Evolutionary conservation across 2,113 vertebrate species (phyloP).

Genomic region (Lophura nycthemera): DNA sequence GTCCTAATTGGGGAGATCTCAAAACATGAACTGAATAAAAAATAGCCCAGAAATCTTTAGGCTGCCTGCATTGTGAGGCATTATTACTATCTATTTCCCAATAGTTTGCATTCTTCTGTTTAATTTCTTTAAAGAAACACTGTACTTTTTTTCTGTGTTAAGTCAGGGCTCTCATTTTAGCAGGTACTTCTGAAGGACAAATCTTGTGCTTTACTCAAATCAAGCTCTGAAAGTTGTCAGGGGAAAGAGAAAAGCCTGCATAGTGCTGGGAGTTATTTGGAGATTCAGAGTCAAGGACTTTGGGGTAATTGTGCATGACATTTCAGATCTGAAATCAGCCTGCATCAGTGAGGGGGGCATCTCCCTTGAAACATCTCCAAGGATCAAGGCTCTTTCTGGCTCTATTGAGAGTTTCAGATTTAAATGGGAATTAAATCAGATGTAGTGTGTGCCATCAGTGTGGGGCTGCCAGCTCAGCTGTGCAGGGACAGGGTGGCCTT

Average conservation of each 20-base stretch:
- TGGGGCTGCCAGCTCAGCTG: background rate
- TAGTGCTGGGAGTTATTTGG: background rate
- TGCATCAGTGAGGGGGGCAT: background rate
- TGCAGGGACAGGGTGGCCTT: background rate
- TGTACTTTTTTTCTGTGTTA: background rate
- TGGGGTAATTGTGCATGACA: constrained; percentile 3
- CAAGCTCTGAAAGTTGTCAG: background rate
- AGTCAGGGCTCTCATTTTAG: background rate
- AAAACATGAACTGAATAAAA: background rate
- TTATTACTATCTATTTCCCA: background rate
- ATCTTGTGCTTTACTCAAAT: background rate
- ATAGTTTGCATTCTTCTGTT: background rate
- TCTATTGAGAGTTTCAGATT: constrained; percentile 2
- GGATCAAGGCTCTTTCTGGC: constrained; percentile 2
- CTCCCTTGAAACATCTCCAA: constrained; percentile 25
- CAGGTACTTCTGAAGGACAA: background rate
- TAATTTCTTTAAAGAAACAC: background rate
- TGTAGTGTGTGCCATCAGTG: background rate
- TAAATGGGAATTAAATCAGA: constrained; percentile 36
- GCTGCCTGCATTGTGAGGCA: background rate
- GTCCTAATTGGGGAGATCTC: background rate
- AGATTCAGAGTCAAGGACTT: background rate
- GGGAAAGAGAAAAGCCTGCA: background rate
- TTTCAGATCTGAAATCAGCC: constrained; percentile 44
- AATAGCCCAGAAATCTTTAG: background rate